Evolutionary conservation across 2,113 vertebrate genomes (phyloP).

Genomic region (Rhizomys pruinosus): DNA sequence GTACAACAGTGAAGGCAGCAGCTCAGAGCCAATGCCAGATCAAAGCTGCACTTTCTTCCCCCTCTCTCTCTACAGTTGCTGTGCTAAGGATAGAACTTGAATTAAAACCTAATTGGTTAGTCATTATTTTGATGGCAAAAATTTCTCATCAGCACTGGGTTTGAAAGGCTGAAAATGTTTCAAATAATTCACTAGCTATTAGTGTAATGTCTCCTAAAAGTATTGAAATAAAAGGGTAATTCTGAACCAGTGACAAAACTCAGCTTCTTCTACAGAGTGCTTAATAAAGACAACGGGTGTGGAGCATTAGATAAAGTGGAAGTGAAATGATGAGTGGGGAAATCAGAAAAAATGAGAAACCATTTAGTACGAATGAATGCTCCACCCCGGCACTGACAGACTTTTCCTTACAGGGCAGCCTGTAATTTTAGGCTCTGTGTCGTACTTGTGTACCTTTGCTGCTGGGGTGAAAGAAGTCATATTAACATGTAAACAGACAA

Average conservation of each 20-base stretch:
- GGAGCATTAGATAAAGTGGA: slow-evolving; percentile 24
- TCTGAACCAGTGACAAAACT: not conserved
- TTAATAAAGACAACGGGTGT: slow-evolving; percentile 9
- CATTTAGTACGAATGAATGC: slow-evolving; percentile 28
- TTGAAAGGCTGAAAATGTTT: slow-evolving; percentile 45
- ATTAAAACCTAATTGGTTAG: slow-evolving; percentile 21
- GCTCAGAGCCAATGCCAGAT: not conserved
- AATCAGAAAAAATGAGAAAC: not conserved
- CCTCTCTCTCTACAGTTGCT: not conserved
- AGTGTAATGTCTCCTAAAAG: slow-evolving; percentile 1
- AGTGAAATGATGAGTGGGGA: slow-evolving; percentile 21
- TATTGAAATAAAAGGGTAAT: slow-evolving; percentile 17
- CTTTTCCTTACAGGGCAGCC: not conserved
- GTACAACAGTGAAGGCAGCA: not conserved
- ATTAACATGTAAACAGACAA: not conserved
- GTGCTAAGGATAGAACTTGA: not conserved
- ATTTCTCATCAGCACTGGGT: slow-evolving; percentile 47
- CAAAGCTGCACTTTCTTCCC: not conserved
- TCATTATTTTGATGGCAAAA: slow-evolving; percentile 57
- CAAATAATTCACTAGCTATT: slow-evolving; percentile 47
- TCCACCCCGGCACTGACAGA: not conserved
- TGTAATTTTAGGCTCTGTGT: not conserved
- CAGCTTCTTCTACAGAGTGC: not conserved
- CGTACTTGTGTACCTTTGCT: not conserved
- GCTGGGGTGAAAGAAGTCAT: not conserved